Evolutionary conservation across 2,888 invertebrate species (phyloP).

Genomic region (Stenolophus ochropezus): DNA sequence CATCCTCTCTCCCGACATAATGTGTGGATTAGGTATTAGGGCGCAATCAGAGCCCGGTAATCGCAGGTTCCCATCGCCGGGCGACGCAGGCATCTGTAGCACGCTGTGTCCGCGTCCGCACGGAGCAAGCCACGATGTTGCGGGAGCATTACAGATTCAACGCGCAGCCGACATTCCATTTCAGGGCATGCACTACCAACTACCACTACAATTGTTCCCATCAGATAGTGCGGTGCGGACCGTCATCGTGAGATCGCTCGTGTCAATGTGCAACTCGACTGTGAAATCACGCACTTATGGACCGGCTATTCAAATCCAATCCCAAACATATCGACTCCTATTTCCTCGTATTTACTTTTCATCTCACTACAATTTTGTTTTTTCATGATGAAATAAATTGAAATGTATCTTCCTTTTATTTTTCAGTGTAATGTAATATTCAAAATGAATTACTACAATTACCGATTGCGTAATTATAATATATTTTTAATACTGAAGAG

Average conservation of each 20-base stretch:
- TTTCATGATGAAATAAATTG: no score
- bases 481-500: no score
- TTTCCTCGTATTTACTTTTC: no score
- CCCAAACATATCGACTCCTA: no score
- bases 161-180: slow-evolving; percentile 54
- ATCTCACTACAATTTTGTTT: no score
- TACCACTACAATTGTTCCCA: slow-evolving; percentile 31
- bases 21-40: not conserved
- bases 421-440: no score
- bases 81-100: not conserved
- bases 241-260: not conserved
- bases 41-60: not conserved
- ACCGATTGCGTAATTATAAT: no score
- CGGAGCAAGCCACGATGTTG: not conserved
- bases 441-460: no score
- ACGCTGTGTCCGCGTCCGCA: not conserved
- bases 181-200: slow-evolving; percentile 37
- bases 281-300: not conserved
- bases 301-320: no score
- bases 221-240: slow-evolving; percentile 28
- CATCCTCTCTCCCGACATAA: no score
- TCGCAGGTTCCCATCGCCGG: not conserved
- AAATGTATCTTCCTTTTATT: no score
- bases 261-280: not conserved
- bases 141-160: slow-evolving; percentile 52